Percentiles rank a stretch among this genome's conserved stretches.
phyloP scores from a whole-genome alignment of 2,888 invertebrate genomes.

The Oligia fasciuncula region DNA sequence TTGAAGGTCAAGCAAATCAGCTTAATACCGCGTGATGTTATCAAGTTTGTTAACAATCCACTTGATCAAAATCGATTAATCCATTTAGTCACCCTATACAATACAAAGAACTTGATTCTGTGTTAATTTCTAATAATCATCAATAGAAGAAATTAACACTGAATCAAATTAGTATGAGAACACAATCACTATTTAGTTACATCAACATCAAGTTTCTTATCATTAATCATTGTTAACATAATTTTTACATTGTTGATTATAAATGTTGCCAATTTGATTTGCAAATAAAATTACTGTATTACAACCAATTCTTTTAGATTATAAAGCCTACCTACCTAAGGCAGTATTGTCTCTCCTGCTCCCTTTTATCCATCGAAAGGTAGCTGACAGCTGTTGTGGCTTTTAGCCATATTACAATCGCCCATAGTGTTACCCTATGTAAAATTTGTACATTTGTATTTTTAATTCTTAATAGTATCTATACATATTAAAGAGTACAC shows the following conservation, averaged over 20 bases:
- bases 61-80: constrained; percentile 26
- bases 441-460: no score
- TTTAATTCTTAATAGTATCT: no score
- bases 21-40: not conserved
- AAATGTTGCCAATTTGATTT: constrained; percentile 20
- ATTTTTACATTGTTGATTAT: constrained; percentile 17
- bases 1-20: not conserved
- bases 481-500: no score
- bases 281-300: not conserved
- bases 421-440: no score
- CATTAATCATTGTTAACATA: constrained; percentile 24
- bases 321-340: no score
- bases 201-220: not conserved
- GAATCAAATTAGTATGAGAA: constrained; percentile 33
- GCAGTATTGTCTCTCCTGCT: no score
- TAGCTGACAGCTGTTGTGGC: no score
- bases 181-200: constrained; percentile 21
- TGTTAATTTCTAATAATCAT: constrained; percentile 20
- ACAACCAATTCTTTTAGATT: not conserved
- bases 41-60: constrained; percentile 23
- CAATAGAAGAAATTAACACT: constrained; percentile 32
- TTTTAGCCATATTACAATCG: no score
- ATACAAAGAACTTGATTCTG: constrained; percentile 13
- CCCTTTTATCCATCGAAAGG: no score
- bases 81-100: constrained; percentile 16